These are phyloP conservation scores for Mustela nigripes DNA, from an alignment of 2,113 vertebrate species.

Conservation along the genomic window DNA sequence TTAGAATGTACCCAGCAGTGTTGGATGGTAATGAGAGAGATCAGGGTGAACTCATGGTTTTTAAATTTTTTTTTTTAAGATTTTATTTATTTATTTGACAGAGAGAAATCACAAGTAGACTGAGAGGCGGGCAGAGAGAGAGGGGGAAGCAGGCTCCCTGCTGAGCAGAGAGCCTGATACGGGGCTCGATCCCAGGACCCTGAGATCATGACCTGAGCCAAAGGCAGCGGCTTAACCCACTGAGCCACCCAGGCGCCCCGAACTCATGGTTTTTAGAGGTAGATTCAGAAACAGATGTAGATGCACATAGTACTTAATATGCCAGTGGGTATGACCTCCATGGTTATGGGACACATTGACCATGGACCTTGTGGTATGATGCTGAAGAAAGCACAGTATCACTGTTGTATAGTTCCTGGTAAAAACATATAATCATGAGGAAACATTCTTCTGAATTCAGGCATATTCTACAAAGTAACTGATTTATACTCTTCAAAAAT, in stretches of 20 bases:
- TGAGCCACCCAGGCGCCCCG: neutral
- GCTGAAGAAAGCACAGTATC: neutral
- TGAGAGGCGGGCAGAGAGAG: no score
- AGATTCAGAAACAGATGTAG: neutral
- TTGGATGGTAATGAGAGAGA: neutral
- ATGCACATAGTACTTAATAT: neutral
- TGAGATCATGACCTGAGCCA: no score
- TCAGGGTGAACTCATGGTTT: neutral
- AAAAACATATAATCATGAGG: neutral
- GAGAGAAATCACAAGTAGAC: no score
- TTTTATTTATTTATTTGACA: no score
- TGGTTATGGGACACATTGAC: neutral
- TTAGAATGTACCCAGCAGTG: neutral
- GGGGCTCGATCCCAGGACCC: no score
- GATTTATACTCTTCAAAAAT: neutral
- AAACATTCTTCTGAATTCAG: neutral
- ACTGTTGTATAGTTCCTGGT: neutral
- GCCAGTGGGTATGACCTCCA: neutral
- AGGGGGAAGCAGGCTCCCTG: no score
- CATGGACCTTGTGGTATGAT: neutral
- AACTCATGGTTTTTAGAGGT: neutral
- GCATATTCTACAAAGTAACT: neutral
- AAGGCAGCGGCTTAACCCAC: no score
- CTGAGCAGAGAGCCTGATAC: no score
- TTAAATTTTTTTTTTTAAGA: neutral